These are phyloP conservation scores for Arrhamphus sclerolepis DNA, from an alignment of 2,797 vertebrate species.

Conservation along the genomic window DNA sequence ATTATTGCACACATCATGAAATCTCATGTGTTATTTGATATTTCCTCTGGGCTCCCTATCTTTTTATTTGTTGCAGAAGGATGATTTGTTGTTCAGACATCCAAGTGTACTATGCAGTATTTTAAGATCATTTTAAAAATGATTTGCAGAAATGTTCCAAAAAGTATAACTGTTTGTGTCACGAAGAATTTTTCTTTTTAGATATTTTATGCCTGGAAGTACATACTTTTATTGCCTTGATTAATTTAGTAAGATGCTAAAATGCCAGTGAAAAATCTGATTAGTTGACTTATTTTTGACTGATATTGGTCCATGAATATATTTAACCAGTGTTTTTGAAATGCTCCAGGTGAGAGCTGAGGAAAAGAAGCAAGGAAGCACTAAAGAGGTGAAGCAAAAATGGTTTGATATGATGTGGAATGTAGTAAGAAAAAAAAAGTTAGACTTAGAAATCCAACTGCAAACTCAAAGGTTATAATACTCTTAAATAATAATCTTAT, in stretches of 20 bases:
- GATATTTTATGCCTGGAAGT: constrained; percentile 14
- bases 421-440: too few species aligned
- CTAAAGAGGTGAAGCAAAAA: too few species aligned
- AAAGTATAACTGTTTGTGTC: constrained; percentile 12
- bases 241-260: constrained; percentile 10
- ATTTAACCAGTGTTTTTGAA: too few species aligned
- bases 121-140: constrained; percentile 25
- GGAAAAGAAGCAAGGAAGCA: too few species aligned
- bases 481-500: too few species aligned
- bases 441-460: too few species aligned
- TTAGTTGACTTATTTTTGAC: too few species aligned
- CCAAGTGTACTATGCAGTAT: constrained; percentile 14
- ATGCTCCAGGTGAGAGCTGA: too few species aligned
- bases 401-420: too few species aligned
- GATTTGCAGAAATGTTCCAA: constrained; percentile 9
- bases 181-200: constrained; percentile 11
- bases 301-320: too few species aligned
- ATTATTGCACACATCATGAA: constrained; percentile 49
- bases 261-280: too few species aligned
- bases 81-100: constrained; percentile 29
- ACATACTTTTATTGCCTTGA: constrained; percentile 13
- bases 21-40: constrained; percentile 41
- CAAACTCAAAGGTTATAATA: too few species aligned
- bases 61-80: constrained; percentile 33
- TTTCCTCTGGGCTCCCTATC: constrained; percentile 48